Base-by-base conservation (phyloP, 1,140 invertebrate genomes). In the Drosophila chauvacae region DNA sequence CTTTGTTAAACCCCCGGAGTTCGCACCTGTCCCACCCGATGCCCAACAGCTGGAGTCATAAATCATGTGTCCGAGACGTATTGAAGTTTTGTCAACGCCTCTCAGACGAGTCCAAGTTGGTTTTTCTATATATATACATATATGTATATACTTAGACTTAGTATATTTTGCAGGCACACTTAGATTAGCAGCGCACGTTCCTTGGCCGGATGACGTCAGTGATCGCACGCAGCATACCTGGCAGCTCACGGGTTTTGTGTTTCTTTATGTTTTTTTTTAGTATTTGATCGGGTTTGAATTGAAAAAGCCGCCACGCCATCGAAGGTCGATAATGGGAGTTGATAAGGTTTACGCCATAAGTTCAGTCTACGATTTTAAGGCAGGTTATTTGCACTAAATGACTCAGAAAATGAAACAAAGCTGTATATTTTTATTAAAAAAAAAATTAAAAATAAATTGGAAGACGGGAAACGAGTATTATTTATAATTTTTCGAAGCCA, bases 181-280 rank as follows among this genome's bases (percentile, higher is more conserved):
- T 48, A 77, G 74, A 77, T 77, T 77, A 77, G 74, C 56, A 56
- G 73, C 35, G 63, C 74, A 77, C 74, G 74, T 77, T 77, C 62
- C 72, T 44, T 30, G 10, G 18, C 11, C 56, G 41, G 55, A 14
- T 77, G 74, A 60, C 74, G 74, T 77, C 74, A 77, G 73, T 18
- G 26, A 53, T 74, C 47, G 71, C 60, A 75, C 51, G 35, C 62
- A 65, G 51, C 28, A 33, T 23, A 33, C 23, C 30, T 39, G 37
- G 26, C 33, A 18, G 70, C 56, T 53, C 55, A 51, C 53, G 47
- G 39, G 53, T 30, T 58, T 48, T 13, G 35, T 7, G 14, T 68
- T 9, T 41, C 23, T 23, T 23, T 23, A 23, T 23, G 20, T 23
- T 66, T 28, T 28, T 11, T 44, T 37, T 66, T 18, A 39, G 51